phyloP scores from a whole-genome alignment of 2,888 invertebrate species.

The Corythucha ciliata region DNA sequence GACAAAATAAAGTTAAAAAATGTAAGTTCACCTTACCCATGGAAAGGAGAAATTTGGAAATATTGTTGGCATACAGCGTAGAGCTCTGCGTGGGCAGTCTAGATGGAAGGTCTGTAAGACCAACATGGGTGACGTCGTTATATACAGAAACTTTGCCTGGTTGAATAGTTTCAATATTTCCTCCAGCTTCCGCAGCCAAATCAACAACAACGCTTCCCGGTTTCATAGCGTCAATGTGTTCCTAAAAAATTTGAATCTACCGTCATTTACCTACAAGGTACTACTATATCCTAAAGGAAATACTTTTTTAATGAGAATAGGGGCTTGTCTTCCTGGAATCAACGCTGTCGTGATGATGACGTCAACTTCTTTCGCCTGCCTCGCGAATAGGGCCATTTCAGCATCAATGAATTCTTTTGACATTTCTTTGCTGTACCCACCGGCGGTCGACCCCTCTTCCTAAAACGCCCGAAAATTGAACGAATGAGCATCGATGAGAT shows the following conservation, averaged over 20 bases:
- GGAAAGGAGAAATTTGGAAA: constrained; percentile 73
- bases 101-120: constrained; percentile 74
- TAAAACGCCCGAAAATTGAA: constrained; percentile 36
- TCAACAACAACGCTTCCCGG: constrained; percentile 85
- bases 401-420: constrained; percentile 75
- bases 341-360: constrained; percentile 82
- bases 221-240: constrained; percentile 43
- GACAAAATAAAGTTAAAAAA: neutral
- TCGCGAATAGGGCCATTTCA: constrained; percentile 76
- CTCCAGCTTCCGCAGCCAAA: constrained; percentile 79
- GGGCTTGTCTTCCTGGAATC: constrained; percentile 79
- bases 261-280: neutral
- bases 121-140: constrained; percentile 75
- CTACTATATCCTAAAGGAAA: neutral
- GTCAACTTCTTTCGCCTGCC: constrained; percentile 74
- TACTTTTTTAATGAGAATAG: constrained; percentile 68
- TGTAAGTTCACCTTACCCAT: constrained; percentile 49
- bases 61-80: constrained; percentile 82
- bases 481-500: neutral
- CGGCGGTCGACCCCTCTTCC: constrained; percentile 62
- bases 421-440: constrained; percentile 81
- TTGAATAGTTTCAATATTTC: constrained; percentile 71
- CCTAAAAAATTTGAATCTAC: constrained; percentile 28
- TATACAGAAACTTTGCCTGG: constrained; percentile 65
- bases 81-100: constrained; percentile 78